Conservation (phyloP, 2,113 vertebrate genomes). For the Struthio camelus region DNA sequence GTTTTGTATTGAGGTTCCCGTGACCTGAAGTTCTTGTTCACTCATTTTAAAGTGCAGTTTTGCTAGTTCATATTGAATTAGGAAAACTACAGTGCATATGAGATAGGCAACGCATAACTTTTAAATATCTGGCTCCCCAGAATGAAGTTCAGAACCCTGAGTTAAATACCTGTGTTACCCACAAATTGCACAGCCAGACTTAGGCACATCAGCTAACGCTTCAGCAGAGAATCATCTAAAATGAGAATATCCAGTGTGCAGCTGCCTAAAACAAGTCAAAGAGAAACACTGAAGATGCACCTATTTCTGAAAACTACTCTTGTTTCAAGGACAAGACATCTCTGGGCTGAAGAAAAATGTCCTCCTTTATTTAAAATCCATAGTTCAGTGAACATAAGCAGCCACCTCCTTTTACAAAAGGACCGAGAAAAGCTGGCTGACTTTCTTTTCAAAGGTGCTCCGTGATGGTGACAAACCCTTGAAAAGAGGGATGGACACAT, state of each 20-base stretch:
- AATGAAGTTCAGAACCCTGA: neutral
- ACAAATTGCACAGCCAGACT: neutral
- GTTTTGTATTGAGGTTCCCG: neutral
- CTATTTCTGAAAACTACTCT: neutral
- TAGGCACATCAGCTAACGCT: neutral
- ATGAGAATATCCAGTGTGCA: neutral
- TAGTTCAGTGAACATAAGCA: neutral
- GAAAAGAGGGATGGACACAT: neutral
- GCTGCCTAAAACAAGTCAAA: neutral
- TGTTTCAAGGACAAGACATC: neutral
- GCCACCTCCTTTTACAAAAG: neutral
- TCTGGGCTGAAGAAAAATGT: neutral
- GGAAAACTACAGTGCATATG: neutral
- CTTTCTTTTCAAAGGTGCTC: neutral
- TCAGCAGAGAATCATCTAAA: neutral
- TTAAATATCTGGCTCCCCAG: neutral
- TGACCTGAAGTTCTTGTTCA: neutral
- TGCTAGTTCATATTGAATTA: neutral
- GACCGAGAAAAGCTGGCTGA: neutral
- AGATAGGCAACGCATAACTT: neutral
- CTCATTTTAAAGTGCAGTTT: neutral
- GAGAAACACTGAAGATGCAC: neutral
- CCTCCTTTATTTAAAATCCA: neutral
- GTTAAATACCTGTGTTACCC: neutral
- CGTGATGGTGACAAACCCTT: neutral